A percentile compares a stretch with the other conserved stretches of the same genome.
These are phyloP conservation scores for Hylaeus anthracinus DNA, from an alignment of 1,140 invertebrate species.

Conservation along the genomic window DNA sequence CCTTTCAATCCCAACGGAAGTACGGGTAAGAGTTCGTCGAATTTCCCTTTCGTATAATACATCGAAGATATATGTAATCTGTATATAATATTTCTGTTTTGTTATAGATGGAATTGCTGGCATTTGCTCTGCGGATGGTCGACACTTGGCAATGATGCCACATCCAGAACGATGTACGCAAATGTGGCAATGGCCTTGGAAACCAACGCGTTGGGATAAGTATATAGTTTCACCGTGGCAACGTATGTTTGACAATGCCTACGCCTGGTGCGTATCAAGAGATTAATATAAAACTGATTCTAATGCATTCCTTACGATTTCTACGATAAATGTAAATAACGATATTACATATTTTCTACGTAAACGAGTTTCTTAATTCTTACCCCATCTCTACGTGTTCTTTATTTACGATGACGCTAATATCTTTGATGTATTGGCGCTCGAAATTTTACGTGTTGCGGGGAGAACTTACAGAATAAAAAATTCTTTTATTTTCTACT, in stretches of 20 bases:
- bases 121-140: slow-evolving; percentile 92
- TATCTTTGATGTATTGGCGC: no score
- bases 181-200: slow-evolving; percentile 93
- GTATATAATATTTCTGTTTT: slow-evolving; percentile 4
- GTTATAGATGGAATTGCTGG: slow-evolving; percentile 89
- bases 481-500: slow-evolving; percentile 65
- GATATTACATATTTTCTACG: slow-evolving; percentile 2
- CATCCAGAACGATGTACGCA: slow-evolving; percentile 96
- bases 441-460: no score
- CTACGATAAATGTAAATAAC: neutral
- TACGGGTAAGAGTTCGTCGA: slow-evolving; percentile 78
- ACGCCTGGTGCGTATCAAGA: slow-evolving; percentile 85
- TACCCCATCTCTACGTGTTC: no score
- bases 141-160: slow-evolving; percentile 98
- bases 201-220: slow-evolving; percentile 81
- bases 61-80: neutral
- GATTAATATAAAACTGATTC: neutral
- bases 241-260: slow-evolving; percentile 95
- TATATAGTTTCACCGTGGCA: slow-evolving; percentile 91
- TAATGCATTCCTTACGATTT: neutral
- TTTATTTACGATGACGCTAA: no score
- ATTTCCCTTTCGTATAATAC: neutral
- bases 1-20: slow-evolving; percentile 98
- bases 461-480: slow-evolving; percentile 31
- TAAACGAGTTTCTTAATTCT: neutral